Percentiles rank a stretch among this genome's conserved stretches.
Evolutionary conservation across 2,797 vertebrate genomes (phyloP).

Genomic region (Diglossa cyanea): DNA sequence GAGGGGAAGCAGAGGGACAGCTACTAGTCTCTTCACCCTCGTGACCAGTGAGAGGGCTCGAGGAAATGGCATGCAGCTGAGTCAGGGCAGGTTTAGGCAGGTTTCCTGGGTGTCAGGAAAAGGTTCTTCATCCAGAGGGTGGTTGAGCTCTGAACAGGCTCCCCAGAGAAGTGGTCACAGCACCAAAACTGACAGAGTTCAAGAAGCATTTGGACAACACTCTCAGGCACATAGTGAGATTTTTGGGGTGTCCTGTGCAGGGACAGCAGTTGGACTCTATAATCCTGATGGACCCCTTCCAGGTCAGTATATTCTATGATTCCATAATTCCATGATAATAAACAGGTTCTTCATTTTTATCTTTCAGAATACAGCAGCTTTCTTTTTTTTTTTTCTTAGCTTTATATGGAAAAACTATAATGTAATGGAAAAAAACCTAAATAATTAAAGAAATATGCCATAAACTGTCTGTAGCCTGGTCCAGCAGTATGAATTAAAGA

Average conservation of each 20-base stretch:
- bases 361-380: background rate
- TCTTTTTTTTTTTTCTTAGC: background rate
- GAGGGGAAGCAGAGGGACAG: fast-evolving
- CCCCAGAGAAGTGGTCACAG: background rate
- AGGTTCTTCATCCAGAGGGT: background rate
- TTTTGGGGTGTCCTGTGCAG: background rate
- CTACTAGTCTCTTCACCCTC: fast-evolving
- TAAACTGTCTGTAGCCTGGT: background rate
- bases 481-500: background rate
- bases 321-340: background rate
- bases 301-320: background rate
- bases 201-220: background rate
- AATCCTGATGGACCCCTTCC: background rate
- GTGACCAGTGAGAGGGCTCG: fast-evolving
- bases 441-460: background rate
- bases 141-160: background rate
- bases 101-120: background rate
- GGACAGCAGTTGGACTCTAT: background rate
- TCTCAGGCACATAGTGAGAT: background rate
- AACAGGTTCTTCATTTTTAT: background rate
- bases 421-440: background rate
- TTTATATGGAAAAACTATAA: background rate
- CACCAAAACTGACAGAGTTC: background rate
- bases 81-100: background rate
- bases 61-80: background rate